Evolutionary conservation across 2,797 vertebrate genomes (phyloP).

Genomic region (Sebastes iracundus): DNA sequence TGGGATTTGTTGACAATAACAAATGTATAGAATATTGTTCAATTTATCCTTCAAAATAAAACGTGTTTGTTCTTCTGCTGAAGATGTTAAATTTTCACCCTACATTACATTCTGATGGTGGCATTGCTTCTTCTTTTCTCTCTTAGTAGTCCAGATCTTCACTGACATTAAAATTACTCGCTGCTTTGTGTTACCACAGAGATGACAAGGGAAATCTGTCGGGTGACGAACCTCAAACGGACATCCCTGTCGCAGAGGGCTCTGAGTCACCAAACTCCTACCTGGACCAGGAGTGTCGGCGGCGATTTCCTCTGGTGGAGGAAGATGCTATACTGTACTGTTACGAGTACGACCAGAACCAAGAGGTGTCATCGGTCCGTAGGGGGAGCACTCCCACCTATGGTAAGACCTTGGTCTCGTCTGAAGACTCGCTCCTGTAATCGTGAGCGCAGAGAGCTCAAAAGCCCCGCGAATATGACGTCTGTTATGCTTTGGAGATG

Average conservation of each 20-base stretch:
- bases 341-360: constrained; percentile 97
- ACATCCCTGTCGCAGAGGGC: constrained; percentile 89
- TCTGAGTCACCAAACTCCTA: constrained; percentile 99
- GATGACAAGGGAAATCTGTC: constrained; percentile 92
- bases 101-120: not conserved
- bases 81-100: not conserved
- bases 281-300: constrained; percentile 96
- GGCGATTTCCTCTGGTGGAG: constrained; percentile 92
- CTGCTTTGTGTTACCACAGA: constrained; percentile 71
- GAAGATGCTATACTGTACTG: constrained; percentile 97
- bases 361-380: constrained; percentile 89
- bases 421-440: constrained; percentile 1
- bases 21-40: too few species aligned
- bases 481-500: constrained; percentile 24
- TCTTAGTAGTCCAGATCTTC: not conserved
- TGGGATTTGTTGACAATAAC: not conserved
- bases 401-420: constrained; percentile 80
- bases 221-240: constrained; percentile 88
- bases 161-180: not conserved
- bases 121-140: not conserved
- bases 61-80: not conserved
- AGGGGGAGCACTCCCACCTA: constrained; percentile 96
- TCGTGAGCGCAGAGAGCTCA: constrained; percentile 13
- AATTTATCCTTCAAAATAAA: too few species aligned
- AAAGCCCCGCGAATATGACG: constrained; percentile 10